Percentiles rank a stretch among this genome's conserved stretches.
These are phyloP conservation scores for Lutjanus erythropterus DNA, from an alignment of 2,113 vertebrate genomes.

Conservation along the genomic window DNA sequence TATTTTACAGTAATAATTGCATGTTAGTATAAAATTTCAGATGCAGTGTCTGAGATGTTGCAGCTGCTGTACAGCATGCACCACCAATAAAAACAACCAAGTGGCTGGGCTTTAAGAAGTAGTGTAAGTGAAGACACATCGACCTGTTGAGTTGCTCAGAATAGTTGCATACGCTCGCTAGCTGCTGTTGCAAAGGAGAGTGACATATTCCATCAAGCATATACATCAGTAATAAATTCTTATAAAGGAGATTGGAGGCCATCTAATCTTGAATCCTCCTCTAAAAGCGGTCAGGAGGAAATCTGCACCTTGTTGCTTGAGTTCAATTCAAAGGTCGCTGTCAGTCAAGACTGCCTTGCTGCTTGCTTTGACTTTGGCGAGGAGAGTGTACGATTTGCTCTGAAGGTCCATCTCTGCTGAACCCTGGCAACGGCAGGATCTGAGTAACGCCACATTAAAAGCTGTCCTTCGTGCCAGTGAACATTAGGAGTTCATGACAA, in stretches of 20 bases:
- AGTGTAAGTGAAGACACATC: background rate
- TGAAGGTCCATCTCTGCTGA: background rate
- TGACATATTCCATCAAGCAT: background rate
- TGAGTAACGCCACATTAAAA: background rate
- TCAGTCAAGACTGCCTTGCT: background rate
- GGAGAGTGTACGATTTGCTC: background rate
- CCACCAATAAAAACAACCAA: background rate
- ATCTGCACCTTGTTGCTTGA: conserved; percentile 7
- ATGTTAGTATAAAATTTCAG: too few species aligned
- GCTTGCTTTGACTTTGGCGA: conserved; percentile 13
- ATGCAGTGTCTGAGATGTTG: background rate
- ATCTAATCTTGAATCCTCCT: background rate
- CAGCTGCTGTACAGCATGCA: background rate
- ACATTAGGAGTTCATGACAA: background rate
- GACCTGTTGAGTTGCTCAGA: background rate
- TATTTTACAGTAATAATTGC: too few species aligned
- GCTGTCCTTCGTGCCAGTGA: background rate
- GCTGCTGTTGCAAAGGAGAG: background rate
- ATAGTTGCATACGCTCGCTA: background rate
- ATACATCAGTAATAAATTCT: conserved; percentile 1
- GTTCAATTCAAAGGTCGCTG: conserved; percentile 36
- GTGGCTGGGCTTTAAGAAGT: background rate
- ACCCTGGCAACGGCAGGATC: background rate
- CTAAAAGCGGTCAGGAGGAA: background rate
- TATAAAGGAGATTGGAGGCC: background rate